Conservation (phyloP, 2,888 invertebrate species). For the Tigriopus californicus region DNA sequence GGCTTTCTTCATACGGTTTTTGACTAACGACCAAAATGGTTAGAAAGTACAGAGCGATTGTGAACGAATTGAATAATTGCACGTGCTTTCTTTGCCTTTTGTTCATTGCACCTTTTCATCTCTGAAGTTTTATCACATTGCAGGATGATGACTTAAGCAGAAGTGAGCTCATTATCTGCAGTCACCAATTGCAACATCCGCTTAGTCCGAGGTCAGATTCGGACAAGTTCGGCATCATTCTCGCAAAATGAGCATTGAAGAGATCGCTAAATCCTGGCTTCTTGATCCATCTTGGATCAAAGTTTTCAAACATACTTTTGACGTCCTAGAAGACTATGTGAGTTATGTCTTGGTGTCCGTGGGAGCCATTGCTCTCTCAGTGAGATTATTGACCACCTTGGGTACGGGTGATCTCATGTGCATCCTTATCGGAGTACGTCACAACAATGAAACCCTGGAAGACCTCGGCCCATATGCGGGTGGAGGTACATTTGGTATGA, state of each 20-base stretch:
- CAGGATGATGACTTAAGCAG: too few relatives aligned
- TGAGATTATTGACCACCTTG: slow-evolving; percentile 7
- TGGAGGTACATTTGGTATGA: slow-evolving; percentile 5
- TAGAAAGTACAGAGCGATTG: too few relatives aligned
- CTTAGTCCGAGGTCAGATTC: too few relatives aligned
- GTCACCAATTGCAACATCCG: too few relatives aligned
- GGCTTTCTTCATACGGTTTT: too few relatives aligned
- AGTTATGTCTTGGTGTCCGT: slow-evolving; percentile 6
- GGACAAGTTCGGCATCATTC: too few relatives aligned
- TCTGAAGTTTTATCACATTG: too few relatives aligned
- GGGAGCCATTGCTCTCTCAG: slow-evolving; percentile 10
- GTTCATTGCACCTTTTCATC: too few relatives aligned
- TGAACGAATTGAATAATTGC: too few relatives aligned
- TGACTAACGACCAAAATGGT: too few relatives aligned
- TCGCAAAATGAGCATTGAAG: background rate
- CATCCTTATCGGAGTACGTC: slow-evolving; percentile 2
- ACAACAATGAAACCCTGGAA: background rate
- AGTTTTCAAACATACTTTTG: slow-evolving; percentile 14
- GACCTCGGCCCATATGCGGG: slow-evolving; percentile 2
- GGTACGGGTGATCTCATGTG: slow-evolving; percentile 12
- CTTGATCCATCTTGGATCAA: slow-evolving; percentile 5
- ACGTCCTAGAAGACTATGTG: slow-evolving; percentile 14
- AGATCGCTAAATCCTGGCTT: slow-evolving; percentile 11
- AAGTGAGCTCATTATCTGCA: too few relatives aligned
- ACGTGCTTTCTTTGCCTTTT: too few relatives aligned